Evolutionary conservation across 30 jellyfish, hydroid and myxozoan genomes (phyloP).

Genomic region (Pelagia noctiluca): DNA sequence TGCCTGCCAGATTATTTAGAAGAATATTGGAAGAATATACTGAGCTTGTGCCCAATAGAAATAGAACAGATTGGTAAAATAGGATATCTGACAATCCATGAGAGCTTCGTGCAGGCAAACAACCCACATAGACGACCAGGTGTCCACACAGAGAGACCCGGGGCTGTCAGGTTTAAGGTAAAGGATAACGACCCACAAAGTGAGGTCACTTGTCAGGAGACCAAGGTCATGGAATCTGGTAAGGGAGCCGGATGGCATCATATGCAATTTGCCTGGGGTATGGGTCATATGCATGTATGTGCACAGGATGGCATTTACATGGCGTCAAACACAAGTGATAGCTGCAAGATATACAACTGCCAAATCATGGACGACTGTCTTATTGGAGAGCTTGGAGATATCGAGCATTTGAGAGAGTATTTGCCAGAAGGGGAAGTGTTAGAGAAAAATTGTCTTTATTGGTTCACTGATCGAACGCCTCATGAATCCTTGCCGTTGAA

Average conservation of each 20-base stretch:
- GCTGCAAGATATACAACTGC: conserved; percentile 76
- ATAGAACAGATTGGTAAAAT: conserved; percentile 27
- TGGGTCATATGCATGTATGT: conserved; percentile 66
- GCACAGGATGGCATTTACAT: conserved; percentile 75
- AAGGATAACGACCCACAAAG: not conserved
- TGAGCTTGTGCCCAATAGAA: not conserved
- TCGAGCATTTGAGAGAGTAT: conserved; percentile 72
- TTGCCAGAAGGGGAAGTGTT: conserved; percentile 60
- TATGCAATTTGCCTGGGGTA: not conserved
- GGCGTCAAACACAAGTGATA: conserved; percentile 54
- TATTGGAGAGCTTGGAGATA: conserved; percentile 70
- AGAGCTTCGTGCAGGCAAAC: conserved; percentile 45
- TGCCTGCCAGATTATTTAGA: conserved; percentile 48
- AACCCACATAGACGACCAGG: conserved; percentile 79
- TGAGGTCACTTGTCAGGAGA: not conserved
- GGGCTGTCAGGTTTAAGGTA: not conserved
- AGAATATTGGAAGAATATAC: conserved; percentile 16
- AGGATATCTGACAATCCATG: conserved; percentile 74
- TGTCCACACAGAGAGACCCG: conserved; percentile 78
- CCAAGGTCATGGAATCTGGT: conserved; percentile 1
- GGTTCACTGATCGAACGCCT: conserved; percentile 91
- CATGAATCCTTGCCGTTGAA: conserved; percentile 75
- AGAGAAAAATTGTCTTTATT: conserved; percentile 52
- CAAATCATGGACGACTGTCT: conserved; percentile 34
- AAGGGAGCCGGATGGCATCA: not conserved